phyloP scores from a whole-genome alignment of 2,797 vertebrate species.

The Hypotaenidia okinawae region DNA sequence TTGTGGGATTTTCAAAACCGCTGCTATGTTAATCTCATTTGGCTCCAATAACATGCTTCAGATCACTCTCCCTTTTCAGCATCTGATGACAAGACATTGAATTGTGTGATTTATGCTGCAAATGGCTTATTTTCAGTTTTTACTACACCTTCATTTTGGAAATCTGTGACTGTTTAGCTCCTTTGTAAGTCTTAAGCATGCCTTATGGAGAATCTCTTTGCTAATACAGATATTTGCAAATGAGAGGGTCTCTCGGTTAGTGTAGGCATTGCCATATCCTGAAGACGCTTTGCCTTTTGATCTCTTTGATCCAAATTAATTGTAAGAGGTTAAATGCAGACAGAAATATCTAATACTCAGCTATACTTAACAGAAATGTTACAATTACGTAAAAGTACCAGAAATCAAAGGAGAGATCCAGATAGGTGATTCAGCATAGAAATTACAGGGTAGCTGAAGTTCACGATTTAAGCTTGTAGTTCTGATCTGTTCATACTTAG shows the following conservation, averaged over 20 bases:
- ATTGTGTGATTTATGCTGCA: not conserved
- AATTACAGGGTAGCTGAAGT: slow-evolving; percentile 7
- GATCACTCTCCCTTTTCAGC: not conserved
- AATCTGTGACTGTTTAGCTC: not conserved
- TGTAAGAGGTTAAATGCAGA: not conserved
- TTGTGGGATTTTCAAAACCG: slow-evolving; percentile 44
- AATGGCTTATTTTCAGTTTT: slow-evolving; percentile 2
- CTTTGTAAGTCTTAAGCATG: not conserved
- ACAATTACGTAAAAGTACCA: not conserved
- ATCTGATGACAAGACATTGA: slow-evolving; percentile 8
- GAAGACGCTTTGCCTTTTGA: not conserved
- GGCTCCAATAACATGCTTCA: not conserved
- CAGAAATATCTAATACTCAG: not conserved
- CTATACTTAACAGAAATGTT: not conserved
- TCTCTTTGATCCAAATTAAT: not conserved
- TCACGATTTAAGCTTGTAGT: not conserved
- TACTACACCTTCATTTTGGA: not conserved
- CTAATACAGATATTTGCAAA: not conserved
- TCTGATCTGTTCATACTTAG: not conserved
- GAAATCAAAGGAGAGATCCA: not conserved
- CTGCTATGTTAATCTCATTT: slow-evolving; percentile 33
- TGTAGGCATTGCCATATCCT: not conserved
- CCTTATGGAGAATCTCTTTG: not conserved
- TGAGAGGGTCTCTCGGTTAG: not conserved
- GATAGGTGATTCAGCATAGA: not conserved